Conservation (phyloP, 2,797 vertebrate species). For the Botia kubotai region DNA sequence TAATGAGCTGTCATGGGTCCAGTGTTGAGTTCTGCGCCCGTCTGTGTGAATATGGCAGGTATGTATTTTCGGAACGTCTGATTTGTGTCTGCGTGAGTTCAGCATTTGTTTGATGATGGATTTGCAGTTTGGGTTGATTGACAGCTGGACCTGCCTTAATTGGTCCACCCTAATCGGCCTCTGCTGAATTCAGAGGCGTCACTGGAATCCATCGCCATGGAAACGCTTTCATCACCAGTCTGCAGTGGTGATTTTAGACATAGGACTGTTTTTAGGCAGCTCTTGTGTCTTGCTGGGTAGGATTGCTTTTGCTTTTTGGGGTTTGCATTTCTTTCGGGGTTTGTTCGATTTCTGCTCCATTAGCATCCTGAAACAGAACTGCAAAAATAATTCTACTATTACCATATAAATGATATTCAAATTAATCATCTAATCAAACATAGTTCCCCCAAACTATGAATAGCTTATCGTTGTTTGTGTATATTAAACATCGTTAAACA, state of each 20-base stretch:
- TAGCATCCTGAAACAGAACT: neutral
- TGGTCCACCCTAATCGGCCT: conserved; percentile 28
- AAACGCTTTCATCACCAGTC: conserved; percentile 14
- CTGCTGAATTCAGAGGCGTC: conserved; percentile 38
- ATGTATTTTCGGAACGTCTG: conserved; percentile 64
- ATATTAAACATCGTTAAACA: neutral
- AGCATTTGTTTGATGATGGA: conserved; percentile 56
- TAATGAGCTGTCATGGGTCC: conserved; percentile 68
- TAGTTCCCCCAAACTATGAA: neutral
- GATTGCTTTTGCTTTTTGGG: conserved; percentile 1
- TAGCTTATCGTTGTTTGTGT: neutral
- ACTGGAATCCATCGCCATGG: conserved; percentile 45
- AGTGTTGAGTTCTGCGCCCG: conserved; percentile 54
- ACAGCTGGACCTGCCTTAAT: conserved; percentile 37
- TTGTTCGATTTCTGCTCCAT: neutral
- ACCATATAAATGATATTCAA: neutral
- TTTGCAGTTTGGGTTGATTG: conserved; percentile 57
- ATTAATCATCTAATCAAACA: neutral
- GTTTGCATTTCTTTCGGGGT: neutral
- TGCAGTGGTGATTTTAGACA: conserved; percentile 25
- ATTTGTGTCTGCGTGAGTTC: conserved; percentile 40
- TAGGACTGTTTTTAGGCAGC: neutral
- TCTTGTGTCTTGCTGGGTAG: conserved; percentile 12
- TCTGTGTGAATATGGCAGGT: conserved; percentile 64
- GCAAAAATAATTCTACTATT: neutral